These are phyloP conservation scores for Brevimyrus niger DNA, from an alignment of 2,113 vertebrate genomes.

Conservation along the genomic window DNA sequence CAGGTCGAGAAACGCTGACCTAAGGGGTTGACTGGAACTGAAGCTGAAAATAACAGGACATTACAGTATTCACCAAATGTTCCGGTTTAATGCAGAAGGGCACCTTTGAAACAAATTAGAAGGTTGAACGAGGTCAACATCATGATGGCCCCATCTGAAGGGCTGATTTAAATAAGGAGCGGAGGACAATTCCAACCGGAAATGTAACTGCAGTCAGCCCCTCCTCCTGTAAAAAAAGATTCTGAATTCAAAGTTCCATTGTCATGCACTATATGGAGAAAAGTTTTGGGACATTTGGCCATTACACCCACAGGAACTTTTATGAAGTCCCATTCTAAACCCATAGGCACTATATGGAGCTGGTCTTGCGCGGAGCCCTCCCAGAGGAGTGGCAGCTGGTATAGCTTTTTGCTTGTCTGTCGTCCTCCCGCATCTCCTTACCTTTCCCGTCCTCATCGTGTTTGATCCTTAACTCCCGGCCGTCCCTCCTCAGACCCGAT, in stretches of 20 bases:
- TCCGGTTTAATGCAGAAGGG: neutral
- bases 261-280: neutral
- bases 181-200: neutral
- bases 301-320: neutral
- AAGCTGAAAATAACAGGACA: neutral
- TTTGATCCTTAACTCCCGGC: no score
- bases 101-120: neutral
- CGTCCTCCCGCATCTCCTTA: no score
- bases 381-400: neutral
- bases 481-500: no score
- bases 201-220: neutral
- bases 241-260: neutral
- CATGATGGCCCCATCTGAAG: neutral
- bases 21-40: neutral
- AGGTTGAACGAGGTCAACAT: neutral
- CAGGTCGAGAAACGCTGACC: neutral
- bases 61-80: neutral
- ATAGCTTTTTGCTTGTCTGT: no score
- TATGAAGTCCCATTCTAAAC: neutral
- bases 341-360: neutral
- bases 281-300: neutral
- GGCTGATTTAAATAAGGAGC: neutral
- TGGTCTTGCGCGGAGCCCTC: neutral
- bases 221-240: neutral
- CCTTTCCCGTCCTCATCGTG: no score